Evolutionary conservation across 2,113 vertebrate genomes (phyloP).

Genomic region (Melanostigma gelatinosum): DNA sequence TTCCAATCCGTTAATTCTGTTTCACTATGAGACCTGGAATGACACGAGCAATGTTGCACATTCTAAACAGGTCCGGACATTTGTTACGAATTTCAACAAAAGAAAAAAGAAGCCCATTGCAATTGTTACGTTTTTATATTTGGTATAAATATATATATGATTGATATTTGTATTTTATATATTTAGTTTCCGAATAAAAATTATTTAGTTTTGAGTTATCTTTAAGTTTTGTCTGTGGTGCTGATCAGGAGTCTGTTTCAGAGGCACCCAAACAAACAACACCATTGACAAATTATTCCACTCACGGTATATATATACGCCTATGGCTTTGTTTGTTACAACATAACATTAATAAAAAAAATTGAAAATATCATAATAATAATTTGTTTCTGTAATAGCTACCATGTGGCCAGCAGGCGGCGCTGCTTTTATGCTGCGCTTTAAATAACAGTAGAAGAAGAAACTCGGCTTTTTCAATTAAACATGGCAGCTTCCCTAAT

Average conservation of each 20-base stretch:
- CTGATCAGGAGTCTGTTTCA: not conserved
- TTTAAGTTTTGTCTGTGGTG: not conserved
- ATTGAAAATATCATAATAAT: not conserved
- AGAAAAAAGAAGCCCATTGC: not conserved
- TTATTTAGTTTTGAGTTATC: not conserved
- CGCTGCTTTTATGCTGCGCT: not conserved
- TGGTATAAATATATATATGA: too few species aligned
- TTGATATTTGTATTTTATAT: too few species aligned
- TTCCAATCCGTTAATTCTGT: too few species aligned
- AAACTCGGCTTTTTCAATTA: not conserved
- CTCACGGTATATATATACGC: too few species aligned
- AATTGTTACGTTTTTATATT: too few species aligned
- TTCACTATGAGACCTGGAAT: not conserved
- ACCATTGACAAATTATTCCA: too few species aligned
- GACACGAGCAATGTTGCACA: not conserved
- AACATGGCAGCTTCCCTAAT: conserved; percentile 42
- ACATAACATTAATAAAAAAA: not conserved
- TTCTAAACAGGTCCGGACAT: too few species aligned
- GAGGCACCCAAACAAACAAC: not conserved
- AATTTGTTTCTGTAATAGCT: not conserved
- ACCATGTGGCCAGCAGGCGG: conserved; percentile 18
- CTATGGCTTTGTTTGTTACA: not conserved
- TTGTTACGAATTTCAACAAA: not conserved
- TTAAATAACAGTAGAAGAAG: not conserved
- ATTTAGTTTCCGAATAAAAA: not conserved